phyloP scores from a whole-genome alignment of 2,113 vertebrate genomes.

The Machaerirhynchus nigripectus region DNA sequence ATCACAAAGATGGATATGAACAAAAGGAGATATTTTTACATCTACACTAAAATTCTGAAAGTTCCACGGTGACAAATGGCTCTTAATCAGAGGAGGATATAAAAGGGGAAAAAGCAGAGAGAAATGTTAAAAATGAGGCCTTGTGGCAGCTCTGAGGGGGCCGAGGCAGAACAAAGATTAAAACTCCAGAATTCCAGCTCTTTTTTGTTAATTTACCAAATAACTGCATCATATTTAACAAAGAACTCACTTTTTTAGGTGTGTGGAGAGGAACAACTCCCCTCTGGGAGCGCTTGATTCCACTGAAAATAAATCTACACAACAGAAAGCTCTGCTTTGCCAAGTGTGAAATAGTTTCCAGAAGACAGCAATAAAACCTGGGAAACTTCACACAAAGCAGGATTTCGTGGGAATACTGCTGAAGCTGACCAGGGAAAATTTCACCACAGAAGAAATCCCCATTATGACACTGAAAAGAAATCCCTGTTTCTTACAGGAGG shows the following conservation, averaged over 20 bases:
- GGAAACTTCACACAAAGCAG: not conserved
- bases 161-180: not conserved
- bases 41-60: not conserved
- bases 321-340: not conserved
- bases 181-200: not conserved
- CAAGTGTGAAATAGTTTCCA: not conserved
- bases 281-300: not conserved
- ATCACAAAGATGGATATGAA: not conserved
- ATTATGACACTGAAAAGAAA: too few relatives aligned
- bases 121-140: not conserved
- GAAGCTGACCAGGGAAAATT: not conserved
- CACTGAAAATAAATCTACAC: not conserved
- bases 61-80: not conserved
- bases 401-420: not conserved
- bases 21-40: constrained; percentile 15
- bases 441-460: not conserved
- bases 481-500: too few relatives aligned
- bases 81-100: not conserved
- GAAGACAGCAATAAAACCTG: not conserved
- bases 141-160: not conserved
- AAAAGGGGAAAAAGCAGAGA: not conserved
- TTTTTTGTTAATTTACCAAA: not conserved
- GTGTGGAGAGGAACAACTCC: not conserved
- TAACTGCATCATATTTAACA: not conserved
- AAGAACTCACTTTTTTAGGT: not conserved